Evolutionary conservation across 2,888 invertebrate genomes (phyloP).

Genomic region (Andrena hattorfiana): DNA sequence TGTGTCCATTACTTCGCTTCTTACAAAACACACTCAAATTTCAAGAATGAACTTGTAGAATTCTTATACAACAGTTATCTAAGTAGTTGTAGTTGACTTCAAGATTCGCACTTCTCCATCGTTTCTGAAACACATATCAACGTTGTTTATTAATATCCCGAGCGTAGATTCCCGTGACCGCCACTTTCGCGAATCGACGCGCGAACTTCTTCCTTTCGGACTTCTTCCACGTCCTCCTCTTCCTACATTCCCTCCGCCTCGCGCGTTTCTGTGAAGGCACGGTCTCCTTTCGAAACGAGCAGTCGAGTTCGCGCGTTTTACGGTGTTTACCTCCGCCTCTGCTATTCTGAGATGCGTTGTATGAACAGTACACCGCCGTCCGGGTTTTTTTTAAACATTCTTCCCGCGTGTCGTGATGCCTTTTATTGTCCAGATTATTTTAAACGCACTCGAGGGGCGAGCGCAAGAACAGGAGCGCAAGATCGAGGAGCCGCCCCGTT

Average conservation of each 20-base stretch:
- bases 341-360: constrained; percentile 62
- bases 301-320: constrained; percentile 62
- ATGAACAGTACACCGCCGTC: constrained; percentile 41
- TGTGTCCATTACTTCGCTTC: not conserved
- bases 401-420: constrained; percentile 53
- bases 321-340: constrained; percentile 67
- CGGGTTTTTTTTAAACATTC: constrained; percentile 61
- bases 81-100: not conserved
- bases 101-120: too few relatives aligned
- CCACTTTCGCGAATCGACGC: constrained; percentile 45
- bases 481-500: not conserved
- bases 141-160: constrained; percentile 40
- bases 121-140: not conserved
- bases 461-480: constrained; percentile 13
- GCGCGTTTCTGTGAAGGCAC: constrained; percentile 13
- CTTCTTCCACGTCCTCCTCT: constrained; percentile 43
- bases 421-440: constrained; percentile 64
- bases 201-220: too few relatives aligned
- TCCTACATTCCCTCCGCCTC: constrained; percentile 39
- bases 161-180: constrained; percentile 29
- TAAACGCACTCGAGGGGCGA: constrained; percentile 26
- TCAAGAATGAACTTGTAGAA: not conserved
- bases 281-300: constrained; percentile 64
- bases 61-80: not conserved
- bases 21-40: not conserved